These are phyloP conservation scores for Gonatopus flavifemur DNA, from an alignment of 1,140 invertebrate genomes.

Conservation along the genomic window DNA sequence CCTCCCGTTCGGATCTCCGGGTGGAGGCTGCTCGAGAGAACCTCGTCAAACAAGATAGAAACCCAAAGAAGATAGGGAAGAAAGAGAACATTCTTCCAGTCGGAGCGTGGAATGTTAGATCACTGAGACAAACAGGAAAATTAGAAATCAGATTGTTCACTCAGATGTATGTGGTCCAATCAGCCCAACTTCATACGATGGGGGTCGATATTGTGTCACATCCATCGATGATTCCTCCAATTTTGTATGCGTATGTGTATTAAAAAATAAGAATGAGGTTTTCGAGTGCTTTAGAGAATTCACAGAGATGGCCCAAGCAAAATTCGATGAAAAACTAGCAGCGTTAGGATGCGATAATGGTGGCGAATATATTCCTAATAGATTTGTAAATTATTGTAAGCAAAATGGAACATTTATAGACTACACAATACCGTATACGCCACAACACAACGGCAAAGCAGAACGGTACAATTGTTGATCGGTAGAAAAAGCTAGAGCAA, in stretches of 20 bases:
- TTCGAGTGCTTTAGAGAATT: conserved; percentile 1
- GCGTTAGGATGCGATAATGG: conserved; percentile 5
- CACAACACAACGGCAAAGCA: conserved; percentile 36
- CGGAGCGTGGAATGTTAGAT: too few relatives aligned
- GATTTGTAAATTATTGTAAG: background rate
- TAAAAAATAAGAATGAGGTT: conserved; percentile 7
- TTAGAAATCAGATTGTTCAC: too few relatives aligned
- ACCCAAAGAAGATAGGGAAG: too few relatives aligned
- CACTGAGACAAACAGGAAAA: too few relatives aligned
- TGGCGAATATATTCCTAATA: background rate
- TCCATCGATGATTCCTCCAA: conserved; percentile 6
- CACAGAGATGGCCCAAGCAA: background rate
- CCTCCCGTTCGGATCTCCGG: too few relatives aligned
- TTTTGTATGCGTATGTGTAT: background rate
- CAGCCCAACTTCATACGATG: conserved; percentile 2
- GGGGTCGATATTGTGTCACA: background rate
- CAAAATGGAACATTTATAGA: background rate
- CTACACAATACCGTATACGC: conserved; percentile 7
- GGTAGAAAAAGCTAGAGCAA: conserved; percentile 26
- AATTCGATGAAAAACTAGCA: background rate
- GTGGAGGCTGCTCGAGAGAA: too few relatives aligned
- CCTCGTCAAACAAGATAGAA: too few relatives aligned
- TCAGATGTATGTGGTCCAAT: too few relatives aligned
- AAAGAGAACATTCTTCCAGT: too few relatives aligned
- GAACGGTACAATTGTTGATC: conserved; percentile 44